A percentile compares a stretch with the other conserved stretches of the same genome.
These are phyloP conservation scores for Lepidocyrtinus sp. DNA, from an alignment of 2,888 invertebrate species.

Conservation along the genomic window DNA sequence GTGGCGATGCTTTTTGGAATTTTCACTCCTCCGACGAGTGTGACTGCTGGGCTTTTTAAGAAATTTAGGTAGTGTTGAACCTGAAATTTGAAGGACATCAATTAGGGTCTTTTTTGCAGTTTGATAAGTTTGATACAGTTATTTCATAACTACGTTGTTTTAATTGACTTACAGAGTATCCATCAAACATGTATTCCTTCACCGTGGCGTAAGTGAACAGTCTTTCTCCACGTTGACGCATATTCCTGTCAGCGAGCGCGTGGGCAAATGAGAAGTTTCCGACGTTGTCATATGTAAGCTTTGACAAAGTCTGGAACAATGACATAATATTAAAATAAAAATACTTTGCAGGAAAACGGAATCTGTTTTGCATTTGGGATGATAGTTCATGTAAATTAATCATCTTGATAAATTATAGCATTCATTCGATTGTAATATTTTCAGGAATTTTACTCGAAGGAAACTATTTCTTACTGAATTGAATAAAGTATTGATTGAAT, in stretches of 20 bases:
- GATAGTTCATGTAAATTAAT: no score
- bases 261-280: slow-evolving; percentile 65
- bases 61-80: slow-evolving; percentile 62
- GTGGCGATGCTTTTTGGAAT: slow-evolving; percentile 66
- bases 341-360: no score
- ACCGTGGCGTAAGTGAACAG: slow-evolving; percentile 67
- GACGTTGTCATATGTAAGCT: slow-evolving; percentile 61
- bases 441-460: background rate
- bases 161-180: slow-evolving; percentile 67
- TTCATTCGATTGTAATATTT: background rate
- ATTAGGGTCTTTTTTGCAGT: no score
- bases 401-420: no score
- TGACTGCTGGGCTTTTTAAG: slow-evolving; percentile 61
- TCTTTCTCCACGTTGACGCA: slow-evolving; percentile 68
- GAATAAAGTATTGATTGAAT: no score
- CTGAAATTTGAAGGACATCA: no score
- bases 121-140: no score
- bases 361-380: no score
- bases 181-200: slow-evolving; percentile 68
- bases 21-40: slow-evolving; percentile 63
- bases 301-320: slow-evolving; percentile 62
- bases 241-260: slow-evolving; percentile 65
- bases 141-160: slow-evolving; percentile 30
- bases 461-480: no score
- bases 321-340: background rate